Percentiles rank a stretch among this genome's conserved stretches.
phyloP scores from a whole-genome alignment of 2,888 invertebrate species.

The Lycia hirtaria region DNA sequence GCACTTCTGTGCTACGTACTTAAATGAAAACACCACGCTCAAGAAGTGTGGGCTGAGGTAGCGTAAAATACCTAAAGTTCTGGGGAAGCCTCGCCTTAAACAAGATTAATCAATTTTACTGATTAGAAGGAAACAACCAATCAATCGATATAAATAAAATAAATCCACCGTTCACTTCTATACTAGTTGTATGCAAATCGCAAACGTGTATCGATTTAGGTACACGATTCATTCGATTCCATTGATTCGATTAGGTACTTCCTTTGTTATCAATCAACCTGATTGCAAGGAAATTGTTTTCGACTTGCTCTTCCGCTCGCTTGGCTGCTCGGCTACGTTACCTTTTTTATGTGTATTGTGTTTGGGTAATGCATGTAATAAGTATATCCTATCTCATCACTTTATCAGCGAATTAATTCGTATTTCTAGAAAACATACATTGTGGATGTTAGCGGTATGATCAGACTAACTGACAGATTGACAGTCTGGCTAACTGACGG shows the following conservation, averaged over 20 bases:
- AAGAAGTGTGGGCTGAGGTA: too few species aligned
- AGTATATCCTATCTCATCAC: too few species aligned
- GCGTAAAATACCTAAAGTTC: too few species aligned
- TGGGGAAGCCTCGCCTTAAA: neutral
- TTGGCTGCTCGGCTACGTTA: neutral
- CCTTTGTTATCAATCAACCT: constrained; percentile 29
- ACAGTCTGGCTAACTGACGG: too few species aligned
- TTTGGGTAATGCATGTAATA: constrained; percentile 35
- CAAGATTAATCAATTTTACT: constrained; percentile 27
- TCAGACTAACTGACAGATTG: too few species aligned
- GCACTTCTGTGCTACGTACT: too few species aligned
- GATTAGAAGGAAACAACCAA: constrained; percentile 26
- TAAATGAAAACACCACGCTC: too few species aligned
- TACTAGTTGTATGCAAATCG: constrained; percentile 5
- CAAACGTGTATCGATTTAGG: neutral
- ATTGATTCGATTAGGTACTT: constrained; percentile 19
- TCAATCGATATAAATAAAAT: constrained; percentile 5
- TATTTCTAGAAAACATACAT: too few species aligned
- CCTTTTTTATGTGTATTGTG: constrained; percentile 24
- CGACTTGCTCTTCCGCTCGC: constrained; percentile 9
- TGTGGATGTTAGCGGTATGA: too few species aligned
- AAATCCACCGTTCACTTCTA: neutral
- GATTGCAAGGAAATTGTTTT: constrained; percentile 29
- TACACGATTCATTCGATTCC: constrained; percentile 15
- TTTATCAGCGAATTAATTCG: too few species aligned